phyloP scores from a whole-genome alignment of 2,888 invertebrate species.

The Acleris literana region DNA sequence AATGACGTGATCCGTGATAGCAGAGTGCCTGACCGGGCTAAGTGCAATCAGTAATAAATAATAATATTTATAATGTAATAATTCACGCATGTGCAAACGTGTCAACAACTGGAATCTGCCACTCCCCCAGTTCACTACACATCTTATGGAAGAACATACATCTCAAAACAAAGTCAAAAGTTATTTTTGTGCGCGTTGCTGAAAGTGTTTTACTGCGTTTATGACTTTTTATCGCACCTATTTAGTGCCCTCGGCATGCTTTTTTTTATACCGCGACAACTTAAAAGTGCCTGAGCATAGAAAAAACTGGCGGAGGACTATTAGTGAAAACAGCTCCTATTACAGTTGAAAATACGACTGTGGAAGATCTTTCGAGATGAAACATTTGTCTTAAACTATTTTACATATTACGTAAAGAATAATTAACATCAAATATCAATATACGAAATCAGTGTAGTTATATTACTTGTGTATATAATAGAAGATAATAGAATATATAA shows the following conservation, averaged over 20 bases:
- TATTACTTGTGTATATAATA: no score
- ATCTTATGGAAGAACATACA: background rate
- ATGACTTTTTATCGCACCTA: background rate
- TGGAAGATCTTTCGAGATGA: background rate
- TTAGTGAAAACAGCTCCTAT: no score
- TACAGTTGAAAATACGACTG: background rate
- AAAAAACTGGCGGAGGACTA: background rate
- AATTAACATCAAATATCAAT: no score
- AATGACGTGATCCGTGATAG: slow-evolving; percentile 14
- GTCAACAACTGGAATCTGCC: slow-evolving; percentile 19
- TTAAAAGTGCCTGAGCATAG: background rate
- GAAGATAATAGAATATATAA: no score
- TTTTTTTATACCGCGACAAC: background rate
- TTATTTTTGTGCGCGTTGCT: no score
- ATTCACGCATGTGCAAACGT: background rate
- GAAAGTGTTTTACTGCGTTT: background rate
- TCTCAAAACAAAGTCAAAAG: background rate
- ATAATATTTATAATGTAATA: background rate
- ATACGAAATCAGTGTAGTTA: no score
- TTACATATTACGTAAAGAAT: no score
- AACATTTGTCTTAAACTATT: no score
- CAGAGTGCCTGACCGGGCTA: slow-evolving; percentile 27
- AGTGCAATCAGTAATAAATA: slow-evolving; percentile 12
- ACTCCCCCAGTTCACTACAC: slow-evolving; percentile 27
- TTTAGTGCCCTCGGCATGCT: background rate